Evolutionary conservation across 1,140 invertebrate genomes (phyloP), one percentile per base, ranked within the genome.

Genomic region (Cydia amplana): DNA sequence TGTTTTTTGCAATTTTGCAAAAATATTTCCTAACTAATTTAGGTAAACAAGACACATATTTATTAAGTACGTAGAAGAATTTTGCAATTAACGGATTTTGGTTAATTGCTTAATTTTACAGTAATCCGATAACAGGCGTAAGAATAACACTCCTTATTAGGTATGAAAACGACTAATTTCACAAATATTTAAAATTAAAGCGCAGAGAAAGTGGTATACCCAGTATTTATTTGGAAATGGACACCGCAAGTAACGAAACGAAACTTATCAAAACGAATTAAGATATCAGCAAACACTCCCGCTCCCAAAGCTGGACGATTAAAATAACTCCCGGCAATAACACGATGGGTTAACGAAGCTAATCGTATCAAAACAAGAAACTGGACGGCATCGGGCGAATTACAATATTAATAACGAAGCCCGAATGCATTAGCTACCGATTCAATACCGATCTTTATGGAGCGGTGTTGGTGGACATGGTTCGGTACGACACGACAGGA

Each of bases 391-490:
- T 43, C 32, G 65, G 28, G 32, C 65, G 16, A 70, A 70, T 70
- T 70, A 70, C 18, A 70, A 70, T 70, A 70, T 70, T 70, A 70
- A 70, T 70, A 70, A 40, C 28, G 65, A 18, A 70, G 65, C 65
- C 64, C 16, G 28, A 18, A 36, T 70, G 65, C 65, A 70, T 70
- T 70, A 70, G 65, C 65, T 70, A 70, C 65, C 65, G 65, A 36
- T 70, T 70, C 65, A 70, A 70, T 70, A 10, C 65, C 65, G 65
- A 70, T 70, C 65, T 70, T 70, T 70, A 70, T 70, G 32, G 65
- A 36, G 16, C 65, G 14, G 32, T 12, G 32, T 10, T 12, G 28
- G 65, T 70, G 16, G 2, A n/a, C 65, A 36, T 3, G 4, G 65
- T 40, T 36, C 4, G 16, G 16, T n/a, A 40, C 65, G 65, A 40